Evolutionary conservation across 2,797 vertebrate species (phyloP), one percentile per base, ranked within the genome.

Genomic region (Paratrypauchen microcephalus): DNA sequence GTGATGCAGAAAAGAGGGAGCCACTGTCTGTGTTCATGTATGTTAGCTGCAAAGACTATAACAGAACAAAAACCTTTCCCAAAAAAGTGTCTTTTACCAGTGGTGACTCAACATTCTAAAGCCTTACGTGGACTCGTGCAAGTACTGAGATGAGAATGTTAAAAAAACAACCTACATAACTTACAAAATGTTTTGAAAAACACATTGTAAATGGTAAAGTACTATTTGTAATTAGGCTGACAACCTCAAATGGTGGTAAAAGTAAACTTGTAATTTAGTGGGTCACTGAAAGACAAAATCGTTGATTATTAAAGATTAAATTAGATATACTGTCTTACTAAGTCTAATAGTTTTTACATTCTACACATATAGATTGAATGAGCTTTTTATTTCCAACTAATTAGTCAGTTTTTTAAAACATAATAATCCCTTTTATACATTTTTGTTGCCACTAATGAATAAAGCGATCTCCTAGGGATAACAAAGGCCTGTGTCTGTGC

Each of bases 51-150:
- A 59, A 59, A 59, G 57, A 32, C 24, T 18, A 58, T 58, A 15
- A 24, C 12, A 6, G 24, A 23, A 56, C 54, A 15, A 56, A 26
- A 56, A 23, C 39, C 12, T 41, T 41, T 13, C 11, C 15, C 23
- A 56, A 56, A 56, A 24, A 5, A 13, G 11, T 28, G 56, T 15
- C 24, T 18, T 24, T 30, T 55, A 18, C 0, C 8, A 9, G 9
- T 54, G 70, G 30, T 72, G 62, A 72, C 50, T 58, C 48, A 55
- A 23, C 12, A 57, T 13, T 28, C 56, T 28, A 30, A 58, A 28
- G 5, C 26, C 11, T 68, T 41, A 60, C 65, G 80, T 76, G n/a
- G 67, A 39, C 28, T 21, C 32, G 47, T 36, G 11, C 48, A 21
- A 66, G 7, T 26, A 13, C 11, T 5, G 12, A 15, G 55, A 28